Percentiles rank a stretch among this genome's conserved stretches.
phyloP scores from a whole-genome alignment of 2,797 vertebrate genomes.

The Acestrorhynchus altus region DNA sequence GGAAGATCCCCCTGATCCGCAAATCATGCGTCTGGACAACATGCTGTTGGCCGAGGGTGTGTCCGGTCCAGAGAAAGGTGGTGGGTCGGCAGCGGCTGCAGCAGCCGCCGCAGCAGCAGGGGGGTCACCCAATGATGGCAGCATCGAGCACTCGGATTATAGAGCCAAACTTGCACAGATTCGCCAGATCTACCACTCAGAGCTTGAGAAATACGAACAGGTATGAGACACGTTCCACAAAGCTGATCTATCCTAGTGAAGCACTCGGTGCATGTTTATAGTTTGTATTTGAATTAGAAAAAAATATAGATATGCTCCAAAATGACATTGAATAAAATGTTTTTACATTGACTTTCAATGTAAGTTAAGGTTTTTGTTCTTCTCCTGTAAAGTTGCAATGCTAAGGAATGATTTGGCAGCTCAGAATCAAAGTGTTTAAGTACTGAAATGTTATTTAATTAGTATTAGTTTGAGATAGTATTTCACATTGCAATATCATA shows the following conservation, averaged over 20 bases:
- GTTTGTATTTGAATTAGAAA: too few species aligned
- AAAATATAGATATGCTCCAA: too few species aligned
- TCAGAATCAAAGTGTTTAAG: too few species aligned
- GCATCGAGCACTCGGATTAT: slow-evolving; percentile 93
- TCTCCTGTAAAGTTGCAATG: too few species aligned
- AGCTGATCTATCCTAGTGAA: not conserved
- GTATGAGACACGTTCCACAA: slow-evolving; percentile 68
- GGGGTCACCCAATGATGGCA: slow-evolving; percentile 88
- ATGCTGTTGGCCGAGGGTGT: slow-evolving; percentile 91
- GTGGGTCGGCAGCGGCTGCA: slow-evolving; percentile 82
- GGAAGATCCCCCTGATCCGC: slow-evolving; percentile 87
- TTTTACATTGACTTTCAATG: too few species aligned
- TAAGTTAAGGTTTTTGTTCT: too few species aligned
- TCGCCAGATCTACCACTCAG: slow-evolving; percentile 91
- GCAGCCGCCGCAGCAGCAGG: slow-evolving; percentile 86
- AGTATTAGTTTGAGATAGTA: too few species aligned
- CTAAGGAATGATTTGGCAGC: too few species aligned
- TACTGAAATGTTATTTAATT: too few species aligned
- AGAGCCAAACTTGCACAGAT: slow-evolving; percentile 92
- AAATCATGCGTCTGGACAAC: slow-evolving; percentile 91
- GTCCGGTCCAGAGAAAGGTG: slow-evolving; percentile 88
- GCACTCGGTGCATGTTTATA: too few species aligned
- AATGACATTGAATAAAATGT: too few species aligned
- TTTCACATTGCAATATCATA: too few species aligned
- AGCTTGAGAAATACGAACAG: slow-evolving; percentile 95